phyloP scores from a whole-genome alignment of 1,140 invertebrate species.

The Meloidogyne exigua region DNA sequence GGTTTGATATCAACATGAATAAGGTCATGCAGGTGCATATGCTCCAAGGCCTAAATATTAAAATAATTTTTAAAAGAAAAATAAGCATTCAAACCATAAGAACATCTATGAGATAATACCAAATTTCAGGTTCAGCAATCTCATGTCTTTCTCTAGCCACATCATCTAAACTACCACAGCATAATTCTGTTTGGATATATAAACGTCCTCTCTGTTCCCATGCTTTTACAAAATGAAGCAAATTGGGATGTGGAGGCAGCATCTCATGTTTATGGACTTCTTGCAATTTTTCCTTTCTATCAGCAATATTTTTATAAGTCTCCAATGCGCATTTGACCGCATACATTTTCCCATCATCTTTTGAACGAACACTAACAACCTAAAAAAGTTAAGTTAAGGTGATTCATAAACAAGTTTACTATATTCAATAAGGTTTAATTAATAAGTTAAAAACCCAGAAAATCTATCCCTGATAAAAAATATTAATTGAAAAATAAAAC shows the following conservation, averaged over 20 bases:
- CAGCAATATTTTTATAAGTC: slow-evolving; percentile 28
- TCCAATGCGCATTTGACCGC: slow-evolving; percentile 37
- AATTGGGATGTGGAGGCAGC: slow-evolving; percentile 72
- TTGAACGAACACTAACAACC: slow-evolving; percentile 39
- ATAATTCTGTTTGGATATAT: slow-evolving; percentile 76
- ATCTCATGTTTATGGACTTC: slow-evolving; percentile 55
- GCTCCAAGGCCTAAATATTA: slow-evolving; percentile 68
- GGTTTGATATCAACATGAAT: slow-evolving; percentile 78
- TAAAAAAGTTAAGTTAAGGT: too few species aligned
- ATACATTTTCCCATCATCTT: slow-evolving; percentile 39
- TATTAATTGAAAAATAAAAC: slow-evolving; percentile 16
- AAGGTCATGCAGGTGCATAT: slow-evolving; percentile 72
- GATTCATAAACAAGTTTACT: too few species aligned
- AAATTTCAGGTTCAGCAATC: slow-evolving; percentile 63
- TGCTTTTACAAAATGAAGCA: slow-evolving; percentile 72
- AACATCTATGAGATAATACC: slow-evolving; percentile 54
- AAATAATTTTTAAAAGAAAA: neutral
- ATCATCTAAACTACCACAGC: slow-evolving; percentile 67
- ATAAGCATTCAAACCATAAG: slow-evolving; percentile 53
- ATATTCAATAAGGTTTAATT: too few species aligned
- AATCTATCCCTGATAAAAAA: too few species aligned
- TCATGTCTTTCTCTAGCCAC: slow-evolving; percentile 22
- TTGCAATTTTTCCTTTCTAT: slow-evolving; percentile 35
- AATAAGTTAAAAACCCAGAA: too few species aligned
- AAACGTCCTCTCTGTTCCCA: slow-evolving; percentile 75